Evolutionary conservation across 2,113 vertebrate species (phyloP), one percentile per base, ranked within the genome.

Genomic region (Pituophis catenifer): DNA sequence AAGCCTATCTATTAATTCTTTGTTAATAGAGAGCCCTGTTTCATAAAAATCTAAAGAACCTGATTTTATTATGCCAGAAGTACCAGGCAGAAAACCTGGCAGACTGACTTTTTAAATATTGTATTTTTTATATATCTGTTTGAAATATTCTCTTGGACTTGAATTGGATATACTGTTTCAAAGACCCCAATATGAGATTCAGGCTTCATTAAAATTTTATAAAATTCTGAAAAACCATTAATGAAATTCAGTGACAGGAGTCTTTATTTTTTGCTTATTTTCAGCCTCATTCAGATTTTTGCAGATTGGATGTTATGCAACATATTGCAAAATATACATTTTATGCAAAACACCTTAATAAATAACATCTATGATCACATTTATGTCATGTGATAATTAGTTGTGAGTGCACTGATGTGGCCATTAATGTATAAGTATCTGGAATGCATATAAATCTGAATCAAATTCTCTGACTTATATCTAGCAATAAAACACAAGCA

Each of bases 61-160:
- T 90, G n/a, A 65, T 53, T 54, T 24, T 93, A 81, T 8, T 54
- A 29, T 91, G 62, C 86, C 90, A 88, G 93, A 91, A 94, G 70
- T 90, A 24, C 88, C 87, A 88, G 59, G 90, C 62, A 59, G 50
- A 48, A 88, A 88, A 86, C 88, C 62, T 94, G 93, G 93, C 94
- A 94, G 52, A 93, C 70, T 93, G 87, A 48, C 23, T 6, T 89
- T 86, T 38, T 29, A 86, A 86, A 86, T 17, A 90, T 52, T 62
- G 5, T 90, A 86, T 86, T 86, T 62, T 65, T 26, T 65, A 4
- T 65, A 65, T 29, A 65, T 29, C 58, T 59, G 7, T 62, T 21
- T 65, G n/a, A 75, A 75, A 75, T 75, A 75, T 75, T 75, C 5
- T 75, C n/a, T 70, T 70, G 65, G n/a, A n/a, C 12, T 48, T 48